Conservation (phyloP, 2,888 invertebrate species). For the Eledona agricola region DNA sequence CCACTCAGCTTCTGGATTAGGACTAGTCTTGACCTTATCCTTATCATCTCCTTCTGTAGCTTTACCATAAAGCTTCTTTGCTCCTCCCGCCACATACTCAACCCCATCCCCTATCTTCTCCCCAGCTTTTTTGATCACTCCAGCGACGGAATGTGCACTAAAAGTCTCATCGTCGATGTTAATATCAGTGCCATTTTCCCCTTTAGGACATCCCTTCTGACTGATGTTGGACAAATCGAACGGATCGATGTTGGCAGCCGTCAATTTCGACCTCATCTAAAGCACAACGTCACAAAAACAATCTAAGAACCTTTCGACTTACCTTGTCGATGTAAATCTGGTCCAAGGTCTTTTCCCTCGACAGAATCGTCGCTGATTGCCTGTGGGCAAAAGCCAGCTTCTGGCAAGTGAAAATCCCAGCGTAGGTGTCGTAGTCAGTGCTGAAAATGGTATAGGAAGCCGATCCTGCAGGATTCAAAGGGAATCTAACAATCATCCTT, state of each 20-base stretch:
- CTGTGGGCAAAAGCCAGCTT: constrained; percentile 78
- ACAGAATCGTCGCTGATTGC: constrained; percentile 83
- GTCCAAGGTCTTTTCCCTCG: constrained; percentile 76
- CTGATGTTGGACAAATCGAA: constrained; percentile 78
- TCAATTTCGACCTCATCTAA: constrained; percentile 71
- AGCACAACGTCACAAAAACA: constrained; percentile 34
- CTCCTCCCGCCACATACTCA: constrained; percentile 74
- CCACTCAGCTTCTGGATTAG: constrained; percentile 68
- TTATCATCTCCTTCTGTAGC: constrained; percentile 57
- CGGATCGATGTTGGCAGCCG: constrained; percentile 76
- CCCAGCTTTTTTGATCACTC: constrained; percentile 76
- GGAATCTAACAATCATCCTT: constrained; percentile 79
- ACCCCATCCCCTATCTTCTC: constrained; percentile 73
- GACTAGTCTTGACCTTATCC: constrained; percentile 52
- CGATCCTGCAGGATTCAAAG: constrained; percentile 77
- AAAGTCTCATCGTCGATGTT: constrained; percentile 81
- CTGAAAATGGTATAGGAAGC: constrained; percentile 78
- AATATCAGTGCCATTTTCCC: constrained; percentile 71
- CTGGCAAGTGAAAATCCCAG: constrained; percentile 82
- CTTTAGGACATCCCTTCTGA: constrained; percentile 75
- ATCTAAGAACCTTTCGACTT: constrained; percentile 38
- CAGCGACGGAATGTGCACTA: constrained; percentile 76
- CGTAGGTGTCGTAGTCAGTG: constrained; percentile 79
- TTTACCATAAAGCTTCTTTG: constrained; percentile 76
- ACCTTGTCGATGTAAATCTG: constrained; percentile 76